These are phyloP conservation scores for Andrena marginata DNA, from an alignment of 2,888 invertebrate genomes.

Conservation along the genomic window DNA sequence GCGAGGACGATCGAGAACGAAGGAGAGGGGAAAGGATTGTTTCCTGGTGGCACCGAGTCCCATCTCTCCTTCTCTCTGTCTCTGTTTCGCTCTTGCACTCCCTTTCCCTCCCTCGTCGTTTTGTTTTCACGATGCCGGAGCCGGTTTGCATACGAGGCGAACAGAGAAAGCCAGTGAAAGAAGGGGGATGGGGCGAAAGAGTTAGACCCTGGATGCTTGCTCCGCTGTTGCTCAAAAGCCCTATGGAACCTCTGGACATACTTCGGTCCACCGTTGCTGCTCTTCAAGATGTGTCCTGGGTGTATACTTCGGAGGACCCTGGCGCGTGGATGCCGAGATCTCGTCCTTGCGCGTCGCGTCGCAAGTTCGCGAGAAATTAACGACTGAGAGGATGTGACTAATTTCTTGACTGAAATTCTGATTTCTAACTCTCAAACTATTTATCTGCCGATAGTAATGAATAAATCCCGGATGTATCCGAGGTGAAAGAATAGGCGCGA, in stretches of 20 bases:
- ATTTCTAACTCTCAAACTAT: no score
- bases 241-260: conserved; percentile 11
- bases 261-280: conserved; percentile 28
- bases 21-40: conserved; percentile 71
- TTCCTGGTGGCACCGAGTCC: conserved; percentile 74
- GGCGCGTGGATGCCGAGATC: background rate
- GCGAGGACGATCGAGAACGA: conserved; percentile 54
- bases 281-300: background rate
- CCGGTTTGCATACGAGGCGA: conserved; percentile 78
- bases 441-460: no score
- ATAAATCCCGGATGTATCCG: no score
- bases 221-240: conserved; percentile 58
- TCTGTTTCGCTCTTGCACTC: conserved; percentile 8
- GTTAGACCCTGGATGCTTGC: conserved; percentile 44
- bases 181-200: conserved; percentile 36
- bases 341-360: background rate
- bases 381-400: background rate
- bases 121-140: conserved; percentile 75
- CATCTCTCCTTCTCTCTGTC: conserved; percentile 11
- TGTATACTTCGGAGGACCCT: background rate
- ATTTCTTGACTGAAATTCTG: background rate
- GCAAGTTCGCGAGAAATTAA: background rate
- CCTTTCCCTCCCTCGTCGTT: conserved; percentile 61
- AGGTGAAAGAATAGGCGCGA: background rate
- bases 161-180: conserved; percentile 40